Conservation (phyloP, 2,113 vertebrate genomes). For the Athene cunicularia region DNA sequence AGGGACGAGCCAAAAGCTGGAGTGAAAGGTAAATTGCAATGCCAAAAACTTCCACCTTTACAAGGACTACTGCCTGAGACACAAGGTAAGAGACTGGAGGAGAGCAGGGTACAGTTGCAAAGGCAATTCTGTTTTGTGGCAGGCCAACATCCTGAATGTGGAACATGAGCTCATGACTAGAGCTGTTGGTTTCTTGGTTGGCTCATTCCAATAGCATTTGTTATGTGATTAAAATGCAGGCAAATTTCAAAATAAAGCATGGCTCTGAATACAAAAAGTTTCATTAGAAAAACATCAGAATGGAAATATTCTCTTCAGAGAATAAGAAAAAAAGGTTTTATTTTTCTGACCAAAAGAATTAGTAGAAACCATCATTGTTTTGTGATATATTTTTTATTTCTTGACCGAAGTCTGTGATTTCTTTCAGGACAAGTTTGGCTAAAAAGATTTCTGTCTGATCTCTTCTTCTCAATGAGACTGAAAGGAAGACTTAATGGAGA, state of each 20-base stretch:
- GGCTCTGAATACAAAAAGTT: neutral
- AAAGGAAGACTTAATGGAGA: neutral
- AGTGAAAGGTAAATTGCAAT: neutral
- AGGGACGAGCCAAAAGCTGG: conserved; percentile 18
- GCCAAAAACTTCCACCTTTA: neutral
- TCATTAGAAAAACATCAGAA: neutral
- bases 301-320: neutral
- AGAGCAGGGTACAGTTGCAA: neutral
- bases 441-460: neutral
- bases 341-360: neutral
- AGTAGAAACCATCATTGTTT: neutral
- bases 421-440: neutral
- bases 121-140: neutral
- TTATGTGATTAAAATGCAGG: neutral
- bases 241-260: neutral
- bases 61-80: neutral
- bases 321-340: neutral
- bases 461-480: neutral
- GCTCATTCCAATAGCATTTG: neutral
- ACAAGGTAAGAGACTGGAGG: neutral
- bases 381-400: neutral
- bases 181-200: neutral
- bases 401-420: neutral
- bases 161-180: neutral
- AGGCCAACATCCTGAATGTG: neutral